A percentile compares a stretch with the other conserved stretches of the same genome.
Conservation (phyloP, 1,140 invertebrate species). For the Vollenhovia emeryi region DNA sequence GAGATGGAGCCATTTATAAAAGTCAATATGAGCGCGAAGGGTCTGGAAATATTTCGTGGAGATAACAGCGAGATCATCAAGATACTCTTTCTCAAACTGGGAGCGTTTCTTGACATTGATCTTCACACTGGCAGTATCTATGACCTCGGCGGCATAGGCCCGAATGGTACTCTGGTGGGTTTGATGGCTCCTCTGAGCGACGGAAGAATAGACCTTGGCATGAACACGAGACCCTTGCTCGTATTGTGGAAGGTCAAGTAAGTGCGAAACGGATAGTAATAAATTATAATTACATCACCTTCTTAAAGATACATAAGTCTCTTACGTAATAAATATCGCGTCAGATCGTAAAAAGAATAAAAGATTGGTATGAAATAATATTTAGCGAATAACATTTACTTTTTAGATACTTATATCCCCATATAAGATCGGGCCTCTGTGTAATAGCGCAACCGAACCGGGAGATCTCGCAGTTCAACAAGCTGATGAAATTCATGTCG, state of each 20-base stretch:
- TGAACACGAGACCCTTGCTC: slow-evolving; percentile 48
- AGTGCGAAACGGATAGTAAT: not conserved
- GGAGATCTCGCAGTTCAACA: slow-evolving; percentile 39
- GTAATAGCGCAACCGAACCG: slow-evolving; percentile 32
- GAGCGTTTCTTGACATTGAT: slow-evolving; percentile 8
- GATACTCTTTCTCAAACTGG: slow-evolving; percentile 47
- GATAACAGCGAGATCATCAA: slow-evolving; percentile 61
- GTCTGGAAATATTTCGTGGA: slow-evolving; percentile 46
- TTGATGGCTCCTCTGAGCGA: slow-evolving; percentile 51
- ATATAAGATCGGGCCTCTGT: slow-evolving; percentile 36
- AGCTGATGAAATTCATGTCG: slow-evolving; percentile 39
- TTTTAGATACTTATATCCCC: slow-evolving; percentile 61
- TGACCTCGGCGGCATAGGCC: slow-evolving; percentile 43
- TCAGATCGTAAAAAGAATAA: not conserved
- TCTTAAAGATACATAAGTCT: no score
- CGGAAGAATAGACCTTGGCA: slow-evolving; percentile 62
- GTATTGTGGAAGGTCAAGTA: slow-evolving; percentile 59
- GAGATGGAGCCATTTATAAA: slow-evolving; percentile 17
- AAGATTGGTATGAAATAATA: not conserved
- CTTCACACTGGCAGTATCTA: slow-evolving; percentile 13
- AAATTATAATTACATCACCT: not conserved
- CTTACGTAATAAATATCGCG: not conserved
- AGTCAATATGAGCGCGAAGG: not conserved
- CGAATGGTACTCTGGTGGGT: slow-evolving; percentile 42
- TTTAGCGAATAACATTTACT: not conserved